phyloP scores from a whole-genome alignment of 2,113 vertebrate species.

The Merops nubicus region DNA sequence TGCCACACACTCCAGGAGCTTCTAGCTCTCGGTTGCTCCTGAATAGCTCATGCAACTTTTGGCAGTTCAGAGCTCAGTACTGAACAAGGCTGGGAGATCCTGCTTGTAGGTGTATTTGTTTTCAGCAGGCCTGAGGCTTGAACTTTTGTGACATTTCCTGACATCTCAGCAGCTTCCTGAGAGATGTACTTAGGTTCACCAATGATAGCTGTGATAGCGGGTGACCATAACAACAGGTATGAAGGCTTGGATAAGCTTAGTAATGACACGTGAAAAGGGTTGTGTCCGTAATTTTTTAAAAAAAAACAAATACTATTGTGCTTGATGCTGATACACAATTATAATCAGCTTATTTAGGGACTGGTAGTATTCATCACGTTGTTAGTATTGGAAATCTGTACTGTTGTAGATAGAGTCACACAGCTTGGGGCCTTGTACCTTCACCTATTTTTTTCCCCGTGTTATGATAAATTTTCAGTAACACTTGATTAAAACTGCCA shows the following conservation, averaged over 20 bases:
- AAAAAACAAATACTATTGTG: conserved; percentile 51
- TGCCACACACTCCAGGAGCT: rapidly evolving
- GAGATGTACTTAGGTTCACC: neutral
- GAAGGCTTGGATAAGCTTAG: neutral
- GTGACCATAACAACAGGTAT: neutral
- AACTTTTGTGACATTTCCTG: neutral
- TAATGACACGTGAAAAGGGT: neutral
- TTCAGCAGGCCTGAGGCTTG: neutral
- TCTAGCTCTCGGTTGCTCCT: neutral
- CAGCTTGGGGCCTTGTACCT: conserved; percentile 67
- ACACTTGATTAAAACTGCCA: conserved; percentile 82
- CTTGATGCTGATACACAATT: conserved; percentile 56
- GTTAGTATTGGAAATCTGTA: conserved; percentile 74
- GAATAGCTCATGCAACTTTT: neutral
- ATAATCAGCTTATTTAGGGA: conserved; percentile 46
- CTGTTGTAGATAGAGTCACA: conserved; percentile 65
- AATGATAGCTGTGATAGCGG: neutral
- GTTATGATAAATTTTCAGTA: conserved; percentile 82
- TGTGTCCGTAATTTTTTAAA: conserved; percentile 12
- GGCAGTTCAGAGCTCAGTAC: neutral
- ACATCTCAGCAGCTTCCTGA: neutral
- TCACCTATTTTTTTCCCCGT: conserved; percentile 78
- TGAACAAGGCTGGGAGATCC: neutral
- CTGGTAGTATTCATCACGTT: conserved; percentile 69
- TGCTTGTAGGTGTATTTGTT: neutral